A percentile compares a stretch with the other conserved stretches of the same genome.
These are phyloP conservation scores for Parasteatoda lunata DNA, from an alignment of 2,888 invertebrate species.

Conservation along the genomic window DNA sequence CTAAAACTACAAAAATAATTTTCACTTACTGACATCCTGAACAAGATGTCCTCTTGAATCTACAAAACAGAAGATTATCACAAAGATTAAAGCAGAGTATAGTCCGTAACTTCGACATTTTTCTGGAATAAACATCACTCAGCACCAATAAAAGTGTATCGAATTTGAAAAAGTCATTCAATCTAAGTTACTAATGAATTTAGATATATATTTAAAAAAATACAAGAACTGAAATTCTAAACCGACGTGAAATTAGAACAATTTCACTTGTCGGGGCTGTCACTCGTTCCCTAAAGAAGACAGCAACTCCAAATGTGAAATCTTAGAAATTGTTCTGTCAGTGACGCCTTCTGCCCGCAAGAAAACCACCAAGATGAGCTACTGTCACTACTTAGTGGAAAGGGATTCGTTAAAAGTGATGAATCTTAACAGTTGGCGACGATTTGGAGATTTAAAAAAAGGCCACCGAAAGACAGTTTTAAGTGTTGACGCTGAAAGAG, in stretches of 20 bases:
- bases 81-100: not conserved
- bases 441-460: conserved; percentile 22
- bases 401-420: conserved; percentile 50
- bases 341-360: conserved; percentile 35
- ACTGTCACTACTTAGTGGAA: conserved; percentile 23
- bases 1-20: not conserved
- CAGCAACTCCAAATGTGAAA: conserved; percentile 8
- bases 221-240: no score
- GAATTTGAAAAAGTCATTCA: not conserved
- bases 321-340: conserved; percentile 37
- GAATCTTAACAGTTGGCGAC: conserved; percentile 12
- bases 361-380: conserved; percentile 27
- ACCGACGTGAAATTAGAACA: no score
- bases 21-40: conserved; percentile 58
- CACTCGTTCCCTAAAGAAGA: not conserved
- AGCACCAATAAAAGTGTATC: not conserved
- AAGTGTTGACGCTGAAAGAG: conserved; percentile 26
- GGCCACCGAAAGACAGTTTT: conserved; percentile 17
- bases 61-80: not conserved
- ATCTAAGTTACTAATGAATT: not conserved
- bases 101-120: not conserved
- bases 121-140: conserved; percentile 8
- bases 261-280: not conserved
- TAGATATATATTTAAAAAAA: no score
- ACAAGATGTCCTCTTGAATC: conserved; percentile 46